A percentile compares a stretch with the other conserved stretches of the same genome.
phyloP scores from a whole-genome alignment of 2,888 invertebrate species.

The Anodontia alba region DNA sequence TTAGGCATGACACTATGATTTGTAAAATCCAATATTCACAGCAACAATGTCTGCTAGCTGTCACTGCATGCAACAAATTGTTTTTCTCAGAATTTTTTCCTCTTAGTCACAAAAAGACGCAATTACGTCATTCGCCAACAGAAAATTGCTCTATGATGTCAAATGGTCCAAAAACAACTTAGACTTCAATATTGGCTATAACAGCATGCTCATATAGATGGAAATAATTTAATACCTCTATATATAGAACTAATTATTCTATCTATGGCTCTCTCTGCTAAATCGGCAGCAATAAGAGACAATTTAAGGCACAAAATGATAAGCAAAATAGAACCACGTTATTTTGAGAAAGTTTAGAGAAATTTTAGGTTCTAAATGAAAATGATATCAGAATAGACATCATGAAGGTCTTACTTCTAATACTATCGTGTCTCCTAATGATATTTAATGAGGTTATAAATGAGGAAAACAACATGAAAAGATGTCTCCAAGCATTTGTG shows the following conservation, averaged over 20 bases:
- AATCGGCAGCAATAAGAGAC: neutral
- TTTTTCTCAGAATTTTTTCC: slow-evolving; percentile 15
- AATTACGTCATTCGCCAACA: slow-evolving; percentile 10
- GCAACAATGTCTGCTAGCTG: slow-evolving; percentile 11
- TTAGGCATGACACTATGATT: slow-evolving; percentile 5
- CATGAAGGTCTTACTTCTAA: neutral
- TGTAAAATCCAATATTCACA: slow-evolving; percentile 7
- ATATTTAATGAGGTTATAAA: neutral
- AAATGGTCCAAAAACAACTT: slow-evolving; percentile 12
- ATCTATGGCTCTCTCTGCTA: slow-evolving; percentile 4
- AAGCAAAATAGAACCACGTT: slow-evolving; percentile 7
- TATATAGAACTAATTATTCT: slow-evolving; percentile 16
- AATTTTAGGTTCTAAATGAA: neutral
- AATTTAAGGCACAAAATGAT: slow-evolving; percentile 1
- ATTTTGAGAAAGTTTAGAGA: neutral
- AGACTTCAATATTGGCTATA: slow-evolving; percentile 8
- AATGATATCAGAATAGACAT: neutral
- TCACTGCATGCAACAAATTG: slow-evolving; percentile 17
- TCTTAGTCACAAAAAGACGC: slow-evolving; percentile 20
- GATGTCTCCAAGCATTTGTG: too few relatives aligned
- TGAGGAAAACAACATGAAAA: too few relatives aligned
- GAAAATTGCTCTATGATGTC: slow-evolving; percentile 17
- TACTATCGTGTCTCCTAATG: neutral
- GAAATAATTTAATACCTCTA: slow-evolving; percentile 18
- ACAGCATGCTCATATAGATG: slow-evolving; percentile 6